These are phyloP conservation scores for Oedothorax gibbosus DNA, from an alignment of 1,140 invertebrate species.

Conservation along the genomic window DNA sequence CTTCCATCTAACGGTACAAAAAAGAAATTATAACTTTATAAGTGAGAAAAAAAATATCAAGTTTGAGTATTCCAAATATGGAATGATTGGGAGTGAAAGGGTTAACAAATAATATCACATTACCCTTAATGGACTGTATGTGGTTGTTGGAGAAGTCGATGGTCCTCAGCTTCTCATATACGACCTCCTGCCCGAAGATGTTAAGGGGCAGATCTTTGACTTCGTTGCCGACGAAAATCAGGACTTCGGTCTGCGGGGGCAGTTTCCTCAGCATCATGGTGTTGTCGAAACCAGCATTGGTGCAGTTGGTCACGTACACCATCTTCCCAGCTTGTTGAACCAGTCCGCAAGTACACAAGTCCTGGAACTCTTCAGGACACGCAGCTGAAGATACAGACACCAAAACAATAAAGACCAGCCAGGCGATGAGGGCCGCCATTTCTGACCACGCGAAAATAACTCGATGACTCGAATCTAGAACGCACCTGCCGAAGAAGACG, in stretches of 20 bases:
- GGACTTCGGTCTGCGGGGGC: constrained; percentile 76
- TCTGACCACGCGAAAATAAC: too few relatives aligned
- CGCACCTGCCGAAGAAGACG: too few relatives aligned
- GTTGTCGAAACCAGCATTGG: constrained; percentile 74
- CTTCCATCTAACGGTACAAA: too few relatives aligned
- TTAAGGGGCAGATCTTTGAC: constrained; percentile 78
- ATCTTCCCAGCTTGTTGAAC: constrained; percentile 60
- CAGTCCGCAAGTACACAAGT: constrained; percentile 65
- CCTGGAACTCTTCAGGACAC: constrained; percentile 66
- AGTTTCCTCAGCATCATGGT: constrained; percentile 74
- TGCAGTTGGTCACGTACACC: constrained; percentile 80
- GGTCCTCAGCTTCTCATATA: constrained; percentile 74
- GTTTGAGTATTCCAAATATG: too few relatives aligned
- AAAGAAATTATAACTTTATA: too few relatives aligned
- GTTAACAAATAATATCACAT: too few relatives aligned
- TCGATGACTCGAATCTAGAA: too few relatives aligned
- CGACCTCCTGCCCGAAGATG: constrained; percentile 77
- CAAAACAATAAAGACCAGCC: neutral
- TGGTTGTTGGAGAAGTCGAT: constrained; percentile 84
- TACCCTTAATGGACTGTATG: constrained; percentile 76
- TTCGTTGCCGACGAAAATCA: constrained; percentile 81
- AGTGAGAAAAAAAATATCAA: too few relatives aligned
- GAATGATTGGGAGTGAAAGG: too few relatives aligned
- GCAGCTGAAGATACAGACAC: neutral
- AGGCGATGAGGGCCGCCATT: too few relatives aligned